These are phyloP conservation scores for Sipha maydis DNA, from an alignment of 2,888 invertebrate species.

Conservation along the genomic window DNA sequence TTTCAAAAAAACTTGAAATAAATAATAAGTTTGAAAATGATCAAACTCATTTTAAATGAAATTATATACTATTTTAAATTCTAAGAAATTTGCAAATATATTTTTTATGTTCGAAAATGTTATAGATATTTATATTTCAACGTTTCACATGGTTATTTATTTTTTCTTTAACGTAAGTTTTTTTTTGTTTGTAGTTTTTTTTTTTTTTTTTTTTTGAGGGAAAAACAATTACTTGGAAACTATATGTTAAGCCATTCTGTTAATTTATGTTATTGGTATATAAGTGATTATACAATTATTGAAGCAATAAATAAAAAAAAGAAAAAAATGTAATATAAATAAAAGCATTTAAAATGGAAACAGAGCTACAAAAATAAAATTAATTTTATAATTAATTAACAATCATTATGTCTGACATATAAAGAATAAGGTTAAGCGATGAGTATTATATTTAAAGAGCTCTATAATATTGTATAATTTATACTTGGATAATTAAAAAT, in stretches of 20 bases:
- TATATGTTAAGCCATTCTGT: neutral
- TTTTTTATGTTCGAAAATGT: neutral
- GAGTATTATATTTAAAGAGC: neutral
- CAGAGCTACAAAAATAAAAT: constrained; percentile 2
- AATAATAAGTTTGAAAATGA: too few species aligned
- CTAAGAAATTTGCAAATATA: neutral
- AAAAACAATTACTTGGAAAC: neutral
- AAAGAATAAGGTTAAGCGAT: neutral
- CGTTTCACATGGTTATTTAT: neutral
- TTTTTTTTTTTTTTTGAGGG: neutral
- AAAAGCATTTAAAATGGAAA: constrained; percentile 1
- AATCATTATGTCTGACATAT: constrained; percentile 9
- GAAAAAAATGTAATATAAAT: neutral
- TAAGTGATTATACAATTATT: neutral
- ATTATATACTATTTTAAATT: neutral
- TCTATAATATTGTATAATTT: constrained; percentile 10
- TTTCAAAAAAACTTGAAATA: too few species aligned
- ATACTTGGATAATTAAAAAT: neutral
- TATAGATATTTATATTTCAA: neutral
- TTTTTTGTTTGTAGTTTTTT: too few species aligned
- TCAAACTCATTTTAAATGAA: too few species aligned
- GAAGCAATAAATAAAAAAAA: neutral
- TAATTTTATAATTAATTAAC: constrained; percentile 27
- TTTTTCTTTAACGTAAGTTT: neutral
- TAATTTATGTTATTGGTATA: neutral